Evolutionary conservation across 2,113 vertebrate species (phyloP).

Genomic region (Gymnobelideus leadbeateri): DNA sequence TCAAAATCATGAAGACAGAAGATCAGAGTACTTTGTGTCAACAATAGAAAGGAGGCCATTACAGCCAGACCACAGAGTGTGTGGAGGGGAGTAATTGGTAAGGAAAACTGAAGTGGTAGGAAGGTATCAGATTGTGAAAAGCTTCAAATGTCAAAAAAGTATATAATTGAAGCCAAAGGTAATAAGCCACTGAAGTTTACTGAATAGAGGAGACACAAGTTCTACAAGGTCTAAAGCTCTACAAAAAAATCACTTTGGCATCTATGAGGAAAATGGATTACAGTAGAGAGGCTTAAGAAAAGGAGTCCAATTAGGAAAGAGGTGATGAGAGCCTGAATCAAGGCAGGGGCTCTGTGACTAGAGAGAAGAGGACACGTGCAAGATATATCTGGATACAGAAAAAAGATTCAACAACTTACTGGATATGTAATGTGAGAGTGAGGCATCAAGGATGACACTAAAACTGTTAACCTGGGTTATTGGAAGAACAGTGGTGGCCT

Average conservation of each 20-base stretch:
- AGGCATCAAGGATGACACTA: neutral
- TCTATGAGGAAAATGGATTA: neutral
- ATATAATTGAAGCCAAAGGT: neutral
- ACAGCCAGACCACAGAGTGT: too few relatives aligned
- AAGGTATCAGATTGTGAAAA: too few relatives aligned
- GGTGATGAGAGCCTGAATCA: neutral
- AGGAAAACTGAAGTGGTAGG: too few relatives aligned
- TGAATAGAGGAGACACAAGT: neutral
- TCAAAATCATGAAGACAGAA: too few relatives aligned
- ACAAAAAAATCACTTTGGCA: neutral
- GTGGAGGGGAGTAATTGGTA: too few relatives aligned
- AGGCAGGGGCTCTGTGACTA: too few relatives aligned
- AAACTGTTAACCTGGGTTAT: too few relatives aligned
- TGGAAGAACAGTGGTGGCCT: too few relatives aligned
- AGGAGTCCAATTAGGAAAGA: neutral
- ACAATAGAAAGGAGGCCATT: too few relatives aligned
- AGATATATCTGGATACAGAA: neutral
- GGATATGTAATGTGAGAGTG: neutral
- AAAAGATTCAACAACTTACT: neutral
- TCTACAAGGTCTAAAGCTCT: neutral
- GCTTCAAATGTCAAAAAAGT: neutral
- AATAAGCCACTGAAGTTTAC: neutral
- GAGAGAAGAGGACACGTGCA: neutral
- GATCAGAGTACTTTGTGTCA: too few relatives aligned
- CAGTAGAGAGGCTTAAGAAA: neutral